Conservation (phyloP, 2,888 invertebrate species). For the Gandaritis pyraliata region DNA sequence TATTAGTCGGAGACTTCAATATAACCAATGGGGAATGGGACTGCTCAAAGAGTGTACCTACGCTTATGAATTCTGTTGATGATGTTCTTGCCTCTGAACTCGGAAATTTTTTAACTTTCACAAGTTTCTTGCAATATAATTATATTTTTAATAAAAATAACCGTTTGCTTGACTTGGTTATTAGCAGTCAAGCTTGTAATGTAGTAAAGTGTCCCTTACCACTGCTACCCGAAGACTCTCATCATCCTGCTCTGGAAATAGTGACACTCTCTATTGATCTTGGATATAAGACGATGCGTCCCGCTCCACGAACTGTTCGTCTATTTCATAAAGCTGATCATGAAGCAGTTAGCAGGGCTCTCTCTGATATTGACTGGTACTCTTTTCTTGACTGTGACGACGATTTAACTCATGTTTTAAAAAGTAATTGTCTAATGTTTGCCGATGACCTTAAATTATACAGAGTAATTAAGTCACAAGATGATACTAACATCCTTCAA, state of each 20-base stretch:
- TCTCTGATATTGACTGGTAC: no score
- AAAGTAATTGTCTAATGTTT: no score
- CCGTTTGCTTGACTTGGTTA: neutral
- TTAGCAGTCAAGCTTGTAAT: neutral
- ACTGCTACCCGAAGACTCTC: neutral
- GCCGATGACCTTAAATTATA: no score
- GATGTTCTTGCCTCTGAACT: neutral
- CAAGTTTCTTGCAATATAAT: neutral
- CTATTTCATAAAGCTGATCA: slow-evolving; percentile 2
- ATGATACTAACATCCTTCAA: no score
- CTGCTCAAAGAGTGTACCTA: neutral
- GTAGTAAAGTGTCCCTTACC: neutral
- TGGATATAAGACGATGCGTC: neutral
- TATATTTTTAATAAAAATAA: slow-evolving; percentile 1
- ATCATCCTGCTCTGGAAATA: slow-evolving; percentile 5
- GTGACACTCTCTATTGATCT: neutral
- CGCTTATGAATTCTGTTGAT: neutral
- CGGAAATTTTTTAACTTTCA: neutral
- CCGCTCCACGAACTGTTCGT: neutral
- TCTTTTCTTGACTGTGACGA: no score
- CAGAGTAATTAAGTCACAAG: no score
- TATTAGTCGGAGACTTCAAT: neutral
- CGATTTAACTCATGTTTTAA: no score
- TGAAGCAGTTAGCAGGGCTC: no score
- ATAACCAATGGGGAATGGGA: slow-evolving; percentile 1